Percentiles rank a stretch among this genome's conserved stretches.
These are phyloP conservation scores for Drosophila pallidifrons DNA, from an alignment of 1,140 invertebrate species.

Conservation along the genomic window DNA sequence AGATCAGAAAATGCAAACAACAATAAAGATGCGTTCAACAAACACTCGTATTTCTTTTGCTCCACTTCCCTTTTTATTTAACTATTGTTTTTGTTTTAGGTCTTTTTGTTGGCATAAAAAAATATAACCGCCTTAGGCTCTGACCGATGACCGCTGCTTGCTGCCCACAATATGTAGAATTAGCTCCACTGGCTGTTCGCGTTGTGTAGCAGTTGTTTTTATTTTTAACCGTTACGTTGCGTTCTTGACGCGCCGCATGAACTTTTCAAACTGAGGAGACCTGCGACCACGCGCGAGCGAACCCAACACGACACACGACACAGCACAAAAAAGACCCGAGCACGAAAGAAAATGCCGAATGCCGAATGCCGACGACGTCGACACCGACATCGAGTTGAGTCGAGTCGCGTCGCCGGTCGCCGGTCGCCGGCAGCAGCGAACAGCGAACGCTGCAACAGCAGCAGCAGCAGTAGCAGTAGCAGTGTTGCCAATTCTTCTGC, in stretches of 20 bases:
- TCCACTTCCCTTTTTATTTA: constrained; percentile 21
- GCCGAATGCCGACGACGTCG: neutral
- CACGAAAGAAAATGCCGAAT: constrained; percentile 30
- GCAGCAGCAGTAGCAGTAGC: constrained; percentile 5
- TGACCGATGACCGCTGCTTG: constrained; percentile 25
- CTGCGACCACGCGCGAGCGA: constrained; percentile 57
- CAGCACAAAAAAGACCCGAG: constrained; percentile 41
- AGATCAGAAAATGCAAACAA: constrained; percentile 11
- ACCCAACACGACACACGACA: constrained; percentile 38
- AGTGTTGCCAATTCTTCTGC: too few relatives aligned
- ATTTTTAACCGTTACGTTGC: constrained; percentile 58
- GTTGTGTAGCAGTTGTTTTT: constrained; percentile 8
- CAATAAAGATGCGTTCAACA: constrained; percentile 52
- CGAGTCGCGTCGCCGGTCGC: constrained; percentile 26
- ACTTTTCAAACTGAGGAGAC: constrained; percentile 76
- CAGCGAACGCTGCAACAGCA: constrained; percentile 17
- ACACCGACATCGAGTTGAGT: neutral
- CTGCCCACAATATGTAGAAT: constrained; percentile 4
- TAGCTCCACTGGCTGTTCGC: neutral
- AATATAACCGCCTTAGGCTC: constrained; percentile 22
- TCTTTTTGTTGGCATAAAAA: constrained; percentile 12
- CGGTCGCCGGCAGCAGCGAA: constrained; percentile 54
- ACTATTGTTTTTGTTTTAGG: constrained; percentile 2
- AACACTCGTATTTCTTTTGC: constrained; percentile 13
- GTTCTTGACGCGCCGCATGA: constrained; percentile 76